Base-by-base conservation (phyloP, 2,888 invertebrate genomes). In the Busseola fusca region DNA sequence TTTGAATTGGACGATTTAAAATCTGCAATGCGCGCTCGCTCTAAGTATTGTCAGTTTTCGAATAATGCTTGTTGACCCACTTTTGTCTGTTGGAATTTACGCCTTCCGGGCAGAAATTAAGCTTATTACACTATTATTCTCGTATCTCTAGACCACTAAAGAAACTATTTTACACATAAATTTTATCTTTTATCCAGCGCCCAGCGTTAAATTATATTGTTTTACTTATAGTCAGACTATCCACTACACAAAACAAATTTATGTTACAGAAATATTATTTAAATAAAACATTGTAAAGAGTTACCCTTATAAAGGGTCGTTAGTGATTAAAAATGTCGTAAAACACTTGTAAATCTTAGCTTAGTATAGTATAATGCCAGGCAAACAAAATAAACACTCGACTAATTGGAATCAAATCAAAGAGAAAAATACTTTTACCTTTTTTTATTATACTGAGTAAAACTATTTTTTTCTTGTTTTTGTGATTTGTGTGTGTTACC, bases 11-110 rank as follows among this genome's bases (percentile, higher is more conserved):
- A 2, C 81, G 69, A 81, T 81, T 80, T 76, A 80, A 81, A 80
- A 77, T 80, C 81, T 80, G 77, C 81, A 80, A 50, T 81, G 79
- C 79, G 77, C 81, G 81, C 81, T 64, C 67, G 77, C 77, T 77
- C 56, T 79, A 60, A 79, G 74, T 80, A 80, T 80, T 81, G 79
- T 80, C 81, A 80, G 79, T 76, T 80, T 81, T 73, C 67, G 64
- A 67, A 81, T 73, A 80, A 80, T 73, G 67, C 81, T 81, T 80
- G 77, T 77, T 79, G 79, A 80, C 79, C 79, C 57, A 80, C 81
- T 80, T 80, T 77, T 77, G 77, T 77, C 64, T 67, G 77, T 56
- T 69, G 73, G 40, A 77, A 80, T 81, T 77, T 80, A 80, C 81
- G 77, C 73, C 64, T 81, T 83, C 67, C 69, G 69, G 59, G 76